Conservation (phyloP, 1,140 invertebrate genomes). For the Leptestheria dahalacensis region DNA sequence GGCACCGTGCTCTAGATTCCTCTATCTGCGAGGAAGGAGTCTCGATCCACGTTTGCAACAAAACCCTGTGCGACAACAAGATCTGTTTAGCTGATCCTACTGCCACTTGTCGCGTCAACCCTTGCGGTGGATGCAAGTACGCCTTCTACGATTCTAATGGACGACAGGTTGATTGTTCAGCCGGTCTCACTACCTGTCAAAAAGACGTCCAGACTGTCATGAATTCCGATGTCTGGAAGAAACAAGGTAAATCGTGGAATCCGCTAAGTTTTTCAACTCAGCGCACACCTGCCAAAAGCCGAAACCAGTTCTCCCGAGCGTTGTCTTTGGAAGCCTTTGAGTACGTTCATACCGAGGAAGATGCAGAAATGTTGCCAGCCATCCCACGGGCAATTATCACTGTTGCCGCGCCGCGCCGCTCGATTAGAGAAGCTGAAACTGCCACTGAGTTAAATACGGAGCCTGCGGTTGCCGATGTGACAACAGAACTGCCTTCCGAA, state of each 20-base stretch:
- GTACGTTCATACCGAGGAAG: not conserved
- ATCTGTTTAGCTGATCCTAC: constrained; percentile 28
- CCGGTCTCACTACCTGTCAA: constrained; percentile 27
- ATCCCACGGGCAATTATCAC: not conserved
- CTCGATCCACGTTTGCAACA: constrained; percentile 26
- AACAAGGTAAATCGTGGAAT: constrained; percentile 5
- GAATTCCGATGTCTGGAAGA: constrained; percentile 20
- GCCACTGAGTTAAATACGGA: not conserved
- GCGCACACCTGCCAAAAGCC: not conserved
- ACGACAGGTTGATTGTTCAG: constrained; percentile 27
- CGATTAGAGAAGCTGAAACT: not conserved
- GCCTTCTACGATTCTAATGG: constrained; percentile 25
- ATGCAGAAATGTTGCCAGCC: constrained; percentile 17
- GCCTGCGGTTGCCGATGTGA: not conserved
- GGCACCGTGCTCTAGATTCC: constrained; percentile 14
- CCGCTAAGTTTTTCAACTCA: not conserved
- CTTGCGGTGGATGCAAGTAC: constrained; percentile 28
- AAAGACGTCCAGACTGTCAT: constrained; percentile 19
- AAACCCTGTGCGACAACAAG: constrained; percentile 26
- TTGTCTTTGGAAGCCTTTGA: not conserved
- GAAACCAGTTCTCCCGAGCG: not conserved
- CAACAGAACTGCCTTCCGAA: not conserved
- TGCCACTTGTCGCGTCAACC: constrained; percentile 27
- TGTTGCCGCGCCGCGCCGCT: not conserved
- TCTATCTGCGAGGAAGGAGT: constrained; percentile 27